phyloP scores from a whole-genome alignment of 2,888 invertebrate genomes.

The Anarsia innoxiella region DNA sequence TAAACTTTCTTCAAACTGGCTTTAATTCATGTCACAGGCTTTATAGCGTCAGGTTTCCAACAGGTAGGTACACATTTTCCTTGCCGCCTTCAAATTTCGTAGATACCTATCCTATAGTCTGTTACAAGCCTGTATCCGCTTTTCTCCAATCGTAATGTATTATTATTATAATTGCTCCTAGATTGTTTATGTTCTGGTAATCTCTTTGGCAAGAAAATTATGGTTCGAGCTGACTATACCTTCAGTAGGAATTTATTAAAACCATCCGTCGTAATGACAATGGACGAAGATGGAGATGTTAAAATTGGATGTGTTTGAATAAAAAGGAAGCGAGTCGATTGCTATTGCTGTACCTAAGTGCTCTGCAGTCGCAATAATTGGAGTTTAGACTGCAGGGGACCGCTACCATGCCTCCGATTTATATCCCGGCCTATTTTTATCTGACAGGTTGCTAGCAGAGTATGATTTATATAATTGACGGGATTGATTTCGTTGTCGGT shows the following conservation, averaged over 20 bases:
- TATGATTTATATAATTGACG: constrained; percentile 40
- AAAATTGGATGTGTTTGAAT: constrained; percentile 4
- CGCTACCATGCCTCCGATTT: constrained; percentile 30
- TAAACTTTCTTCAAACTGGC: constrained; percentile 8
- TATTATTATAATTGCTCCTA: background rate
- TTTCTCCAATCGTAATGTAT: background rate
- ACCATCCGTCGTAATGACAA: background rate
- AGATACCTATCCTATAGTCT: background rate
- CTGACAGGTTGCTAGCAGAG: constrained; percentile 35
- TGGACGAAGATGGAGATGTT: constrained; percentile 2
- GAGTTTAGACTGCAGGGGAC: constrained; percentile 44
- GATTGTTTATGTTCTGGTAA: no score
- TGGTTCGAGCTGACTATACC: no score
- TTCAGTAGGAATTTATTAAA: no score
- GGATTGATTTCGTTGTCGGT: constrained; percentile 7
- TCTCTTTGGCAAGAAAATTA: no score
- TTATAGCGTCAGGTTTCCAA: constrained; percentile 9
- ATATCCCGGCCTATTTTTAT: constrained; percentile 48
- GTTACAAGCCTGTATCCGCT: background rate
- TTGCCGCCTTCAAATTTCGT: constrained; percentile 4
- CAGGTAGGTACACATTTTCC: no score
- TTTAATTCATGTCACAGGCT: constrained; percentile 8
- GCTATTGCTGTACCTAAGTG: constrained; percentile 50
- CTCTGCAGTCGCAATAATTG: constrained; percentile 57
- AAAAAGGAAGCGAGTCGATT: constrained; percentile 48